These are phyloP conservation scores for Peromyscus leucopus DNA, from an alignment of 2,113 vertebrate genomes.

Conservation along the genomic window DNA sequence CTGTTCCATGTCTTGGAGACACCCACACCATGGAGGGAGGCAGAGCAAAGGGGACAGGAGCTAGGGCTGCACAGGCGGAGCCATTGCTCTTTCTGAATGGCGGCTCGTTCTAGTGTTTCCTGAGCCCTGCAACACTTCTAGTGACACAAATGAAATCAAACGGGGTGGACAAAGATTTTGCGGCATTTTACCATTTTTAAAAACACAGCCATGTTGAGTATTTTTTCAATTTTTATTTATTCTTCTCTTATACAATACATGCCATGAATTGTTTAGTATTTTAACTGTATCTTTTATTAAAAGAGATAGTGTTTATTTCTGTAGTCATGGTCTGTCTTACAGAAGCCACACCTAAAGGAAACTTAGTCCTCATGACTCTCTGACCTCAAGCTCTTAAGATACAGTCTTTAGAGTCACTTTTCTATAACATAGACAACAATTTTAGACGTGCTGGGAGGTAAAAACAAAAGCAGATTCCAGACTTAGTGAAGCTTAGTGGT, in stretches of 20 bases:
- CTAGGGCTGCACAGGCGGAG: fast-evolving
- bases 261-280: neutral
- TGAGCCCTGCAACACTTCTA: neutral
- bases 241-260: neutral
- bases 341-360: neutral
- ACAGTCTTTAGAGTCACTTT: neutral
- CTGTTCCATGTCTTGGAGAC: neutral
- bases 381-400: neutral
- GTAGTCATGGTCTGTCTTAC: neutral
- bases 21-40: no score
- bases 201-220: neutral
- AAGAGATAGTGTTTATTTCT: neutral
- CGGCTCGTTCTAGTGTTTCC: no score
- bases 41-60: neutral
- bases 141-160: neutral
- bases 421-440: neutral
- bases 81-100: neutral
- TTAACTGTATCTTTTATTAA: neutral
- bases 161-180: neutral
- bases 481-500: neutral
- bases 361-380: neutral
- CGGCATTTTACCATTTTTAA: neutral
- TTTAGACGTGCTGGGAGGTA: neutral
- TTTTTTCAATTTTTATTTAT: neutral
- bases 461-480: neutral